Percentiles rank a stretch among this genome's conserved stretches.
Evolutionary conservation across 2,113 vertebrate species (phyloP).

Genomic region (Phrynosoma blainvillii): DNA sequence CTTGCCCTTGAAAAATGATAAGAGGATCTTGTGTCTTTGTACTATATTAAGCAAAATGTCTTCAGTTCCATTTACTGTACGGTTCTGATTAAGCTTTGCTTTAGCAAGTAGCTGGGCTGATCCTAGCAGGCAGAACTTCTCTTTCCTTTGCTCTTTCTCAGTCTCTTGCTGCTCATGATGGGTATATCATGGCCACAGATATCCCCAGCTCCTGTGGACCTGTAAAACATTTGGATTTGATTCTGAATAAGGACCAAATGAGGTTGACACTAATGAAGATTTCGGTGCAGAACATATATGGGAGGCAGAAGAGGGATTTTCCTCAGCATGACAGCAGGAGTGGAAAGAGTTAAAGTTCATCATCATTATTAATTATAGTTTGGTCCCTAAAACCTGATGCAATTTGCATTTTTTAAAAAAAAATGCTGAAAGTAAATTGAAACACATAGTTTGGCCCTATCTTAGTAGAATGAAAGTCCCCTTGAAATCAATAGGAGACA

Average conservation of each 20-base stretch:
- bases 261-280: not conserved
- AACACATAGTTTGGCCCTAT: not conserved
- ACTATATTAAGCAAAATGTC: not conserved
- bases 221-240: not conserved
- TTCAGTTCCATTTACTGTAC: conserved; percentile 39
- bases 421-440: not conserved
- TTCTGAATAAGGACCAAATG: not conserved
- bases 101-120: not conserved
- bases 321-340: not conserved
- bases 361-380: not conserved
- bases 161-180: not conserved
- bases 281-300: not conserved
- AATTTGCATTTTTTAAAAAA: not conserved
- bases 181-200: not conserved
- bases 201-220: not conserved
- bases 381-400: not conserved
- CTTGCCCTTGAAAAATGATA: conserved; percentile 42
- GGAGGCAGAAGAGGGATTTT: not conserved
- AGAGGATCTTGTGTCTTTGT: conserved; percentile 24
- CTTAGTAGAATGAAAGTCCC: not conserved
- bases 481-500: not conserved
- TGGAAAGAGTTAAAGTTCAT: not conserved
- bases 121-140: not conserved
- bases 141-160: not conserved
- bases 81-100: conserved; percentile 36